Conservation (phyloP, 2,113 vertebrate genomes). For the Rana temporaria region DNA sequence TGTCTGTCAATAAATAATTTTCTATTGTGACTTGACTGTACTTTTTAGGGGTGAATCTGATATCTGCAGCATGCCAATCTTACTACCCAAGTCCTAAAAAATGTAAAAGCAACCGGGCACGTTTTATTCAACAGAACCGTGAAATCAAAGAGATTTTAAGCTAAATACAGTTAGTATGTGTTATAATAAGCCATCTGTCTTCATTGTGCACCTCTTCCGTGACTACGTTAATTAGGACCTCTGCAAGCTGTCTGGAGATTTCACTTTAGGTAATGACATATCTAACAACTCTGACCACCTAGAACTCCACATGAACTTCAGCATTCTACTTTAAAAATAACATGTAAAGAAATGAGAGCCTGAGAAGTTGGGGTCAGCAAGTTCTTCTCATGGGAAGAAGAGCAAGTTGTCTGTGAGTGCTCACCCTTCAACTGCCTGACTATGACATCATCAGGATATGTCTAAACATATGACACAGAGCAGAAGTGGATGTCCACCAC, state of each 20-base stretch:
- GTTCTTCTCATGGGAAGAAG: constrained; percentile 23
- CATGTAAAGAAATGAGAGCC: constrained; percentile 7
- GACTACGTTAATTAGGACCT: neutral
- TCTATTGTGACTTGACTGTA: no score
- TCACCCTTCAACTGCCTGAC: constrained; percentile 19
- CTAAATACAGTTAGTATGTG: no score
- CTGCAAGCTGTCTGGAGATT: neutral
- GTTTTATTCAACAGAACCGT: no score
- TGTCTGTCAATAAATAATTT: no score
- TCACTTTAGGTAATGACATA: constrained; percentile 24
- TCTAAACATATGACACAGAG: constrained; percentile 15
- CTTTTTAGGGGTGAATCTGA: no score
- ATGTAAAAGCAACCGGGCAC: no score
- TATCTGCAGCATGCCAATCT: no score
- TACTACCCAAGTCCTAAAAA: no score
- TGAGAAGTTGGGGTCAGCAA: constrained; percentile 4
- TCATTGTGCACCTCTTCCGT: constrained; percentile 3
- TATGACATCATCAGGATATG: constrained; percentile 45
- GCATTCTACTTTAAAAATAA: neutral
- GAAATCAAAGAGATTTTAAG: no score
- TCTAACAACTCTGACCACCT: constrained; percentile 27
- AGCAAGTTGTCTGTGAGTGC: constrained; percentile 25
- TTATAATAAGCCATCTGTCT: no score
- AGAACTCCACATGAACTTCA: constrained; percentile 1
- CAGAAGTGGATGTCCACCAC: constrained; percentile 3